phyloP scores from a whole-genome alignment of 2,888 invertebrate species.

The Hyposoter didymator region DNA sequence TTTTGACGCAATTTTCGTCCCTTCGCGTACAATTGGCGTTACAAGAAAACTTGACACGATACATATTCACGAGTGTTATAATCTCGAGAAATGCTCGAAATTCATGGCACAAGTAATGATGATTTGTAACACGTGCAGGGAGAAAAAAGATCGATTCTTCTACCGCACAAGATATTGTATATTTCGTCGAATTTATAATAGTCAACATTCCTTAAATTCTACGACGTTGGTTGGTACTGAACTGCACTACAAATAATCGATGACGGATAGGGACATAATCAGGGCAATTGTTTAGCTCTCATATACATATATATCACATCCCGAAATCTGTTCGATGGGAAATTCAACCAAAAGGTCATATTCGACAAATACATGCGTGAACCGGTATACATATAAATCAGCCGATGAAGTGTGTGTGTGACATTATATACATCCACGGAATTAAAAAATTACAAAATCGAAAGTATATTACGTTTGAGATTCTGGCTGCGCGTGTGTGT shows the following conservation, averaged over 20 bases:
- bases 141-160: slow-evolving; percentile 40
- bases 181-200: slow-evolving; percentile 37
- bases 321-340: slow-evolving; percentile 42
- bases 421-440: slow-evolving; percentile 62
- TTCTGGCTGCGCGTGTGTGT: slow-evolving; percentile 10
- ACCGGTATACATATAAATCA: slow-evolving; percentile 29
- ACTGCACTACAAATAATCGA: slow-evolving; percentile 71
- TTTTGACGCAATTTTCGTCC: slow-evolving; percentile 70
- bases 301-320: slow-evolving; percentile 53
- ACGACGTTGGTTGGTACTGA: slow-evolving; percentile 74
- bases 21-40: slow-evolving; percentile 71
- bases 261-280: slow-evolving; percentile 25
- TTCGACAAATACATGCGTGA: slow-evolving; percentile 45
- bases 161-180: slow-evolving; percentile 42
- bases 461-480: slow-evolving; percentile 55
- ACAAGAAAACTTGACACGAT: slow-evolving; percentile 73
- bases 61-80: slow-evolving; percentile 63
- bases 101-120: slow-evolving; percentile 29
- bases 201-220: slow-evolving; percentile 63
- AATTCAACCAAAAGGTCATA: slow-evolving; percentile 55
- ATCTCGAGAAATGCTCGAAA: slow-evolving; percentile 54
- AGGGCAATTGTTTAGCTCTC: slow-evolving; percentile 10
- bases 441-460: slow-evolving; percentile 66
- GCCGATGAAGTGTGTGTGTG: slow-evolving; percentile 42
- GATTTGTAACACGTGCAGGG: slow-evolving; percentile 59